phyloP scores from a whole-genome alignment of 2,888 invertebrate species.

The Apamea crenata region DNA sequence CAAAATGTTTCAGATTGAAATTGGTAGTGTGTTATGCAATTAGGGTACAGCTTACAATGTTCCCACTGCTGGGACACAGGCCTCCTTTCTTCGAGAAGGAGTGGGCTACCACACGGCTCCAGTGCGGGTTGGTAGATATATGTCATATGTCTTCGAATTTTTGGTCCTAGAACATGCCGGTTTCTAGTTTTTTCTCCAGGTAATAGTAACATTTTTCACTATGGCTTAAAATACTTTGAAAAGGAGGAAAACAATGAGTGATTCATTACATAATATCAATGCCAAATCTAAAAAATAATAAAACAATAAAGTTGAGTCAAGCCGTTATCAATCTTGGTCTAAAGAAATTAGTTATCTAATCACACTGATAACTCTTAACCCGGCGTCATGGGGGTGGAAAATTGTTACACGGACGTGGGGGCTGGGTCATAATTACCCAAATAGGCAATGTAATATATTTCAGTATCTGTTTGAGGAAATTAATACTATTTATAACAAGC shows the following conservation, averaged over 20 bases:
- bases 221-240: background rate
- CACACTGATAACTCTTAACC: constrained; percentile 29
- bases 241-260: background rate
- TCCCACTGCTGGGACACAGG: background rate
- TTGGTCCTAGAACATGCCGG: background rate
- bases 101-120: background rate
- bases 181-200: background rate
- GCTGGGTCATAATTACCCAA: no score
- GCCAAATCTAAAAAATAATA: constrained; percentile 35
- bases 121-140: no score
- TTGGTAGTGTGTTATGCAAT: no score
- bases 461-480: no score
- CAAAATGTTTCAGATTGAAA: no score
- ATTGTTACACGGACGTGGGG: no score
- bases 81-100: background rate
- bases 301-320: constrained; percentile 27
- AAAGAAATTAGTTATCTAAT: constrained; percentile 18
- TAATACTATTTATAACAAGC: no score
- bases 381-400: no score
- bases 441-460: no score
- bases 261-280: constrained; percentile 3
- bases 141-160: no score
- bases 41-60: no score
- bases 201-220: background rate
- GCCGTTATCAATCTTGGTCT: constrained; percentile 22